Evolutionary conservation across 30 jellyfish, hydroid and myxozoan genomes (phyloP).

Genomic region (Euphysa ruthae): DNA sequence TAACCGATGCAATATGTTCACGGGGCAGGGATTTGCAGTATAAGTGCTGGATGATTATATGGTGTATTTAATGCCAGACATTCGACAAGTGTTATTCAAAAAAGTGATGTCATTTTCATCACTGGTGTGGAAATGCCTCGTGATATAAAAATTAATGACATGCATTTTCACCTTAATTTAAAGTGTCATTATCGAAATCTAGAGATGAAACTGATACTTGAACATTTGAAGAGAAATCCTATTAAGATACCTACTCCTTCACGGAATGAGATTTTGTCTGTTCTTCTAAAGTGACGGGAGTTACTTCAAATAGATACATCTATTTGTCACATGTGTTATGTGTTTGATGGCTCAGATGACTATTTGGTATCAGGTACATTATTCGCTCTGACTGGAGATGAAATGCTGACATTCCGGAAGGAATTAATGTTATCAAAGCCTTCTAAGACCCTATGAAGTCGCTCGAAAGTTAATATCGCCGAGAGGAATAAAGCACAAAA

Average conservation of each 20-base stretch:
- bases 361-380: too few relatives aligned
- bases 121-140: conserved; percentile 20
- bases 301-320: conserved; percentile 6
- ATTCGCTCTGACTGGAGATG: too few relatives aligned
- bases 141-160: conserved; percentile 18
- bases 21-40: conserved; percentile 22
- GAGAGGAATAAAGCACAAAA: too few relatives aligned
- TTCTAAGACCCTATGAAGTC: too few relatives aligned
- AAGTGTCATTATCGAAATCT: background rate
- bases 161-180: conserved; percentile 8
- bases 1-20: conserved; percentile 39
- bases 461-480: too few relatives aligned
- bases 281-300: conserved; percentile 10
- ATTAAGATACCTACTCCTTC: conserved; percentile 19
- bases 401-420: too few relatives aligned
- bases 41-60: conserved; percentile 15
- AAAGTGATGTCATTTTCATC: conserved; percentile 3
- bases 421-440: too few relatives aligned
- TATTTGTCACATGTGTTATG: too few relatives aligned
- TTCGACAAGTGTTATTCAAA: conserved; percentile 9
- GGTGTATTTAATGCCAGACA: conserved; percentile 18
- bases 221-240: background rate
- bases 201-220: conserved; percentile 13
- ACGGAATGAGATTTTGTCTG: conserved; percentile 5
- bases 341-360: too few relatives aligned